A percentile compares a stretch with the other conserved stretches of the same genome.
Conservation (phyloP, 2,797 vertebrate genomes). For the Ptychobarbus kaznakovi region DNA sequence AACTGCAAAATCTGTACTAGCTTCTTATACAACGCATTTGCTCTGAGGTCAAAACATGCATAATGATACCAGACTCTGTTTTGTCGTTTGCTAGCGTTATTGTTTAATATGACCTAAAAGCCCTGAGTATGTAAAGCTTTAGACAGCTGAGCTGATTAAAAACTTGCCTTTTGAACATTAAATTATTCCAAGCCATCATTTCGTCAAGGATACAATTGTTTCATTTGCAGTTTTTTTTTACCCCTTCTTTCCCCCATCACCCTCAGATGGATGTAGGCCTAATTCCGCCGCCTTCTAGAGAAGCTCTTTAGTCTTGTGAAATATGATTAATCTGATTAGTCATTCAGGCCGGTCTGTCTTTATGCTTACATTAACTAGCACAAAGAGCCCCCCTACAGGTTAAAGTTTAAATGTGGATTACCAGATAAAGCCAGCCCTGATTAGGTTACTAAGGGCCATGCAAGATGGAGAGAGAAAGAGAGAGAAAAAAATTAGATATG, state of each 20-base stretch:
- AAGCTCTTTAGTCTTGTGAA: slow-evolving; percentile 90
- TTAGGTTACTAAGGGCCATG: slow-evolving; percentile 91
- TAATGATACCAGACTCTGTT: slow-evolving; percentile 36
- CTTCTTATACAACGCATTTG: background rate
- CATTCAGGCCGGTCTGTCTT: slow-evolving; percentile 88
- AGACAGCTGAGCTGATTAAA: slow-evolving; percentile 80
- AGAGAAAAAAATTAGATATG: slow-evolving; percentile 86
- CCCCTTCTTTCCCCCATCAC: slow-evolving; percentile 53
- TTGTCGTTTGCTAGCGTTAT: slow-evolving; percentile 64
- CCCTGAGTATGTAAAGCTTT: slow-evolving; percentile 68
- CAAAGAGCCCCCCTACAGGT: slow-evolving; percentile 98
- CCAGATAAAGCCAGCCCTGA: slow-evolving; percentile 94
- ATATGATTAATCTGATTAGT: slow-evolving; percentile 99
- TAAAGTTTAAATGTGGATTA: slow-evolving; percentile 99
- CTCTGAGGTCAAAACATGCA: background rate
- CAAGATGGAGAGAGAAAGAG: slow-evolving; percentile 59
- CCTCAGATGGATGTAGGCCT: slow-evolving; percentile 83
- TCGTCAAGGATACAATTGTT: slow-evolving; percentile 74
- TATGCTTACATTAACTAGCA: slow-evolving; percentile 97
- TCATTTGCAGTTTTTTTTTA: slow-evolving; percentile 71
- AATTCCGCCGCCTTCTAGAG: slow-evolving; percentile 87
- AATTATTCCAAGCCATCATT: slow-evolving; percentile 77
- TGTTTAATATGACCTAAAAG: slow-evolving; percentile 73
- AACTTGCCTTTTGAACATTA: slow-evolving; percentile 79
- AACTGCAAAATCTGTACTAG: background rate